Evolutionary conservation across 2,797 vertebrate genomes (phyloP).

Genomic region (Acrocephalus scirpaceus): DNA sequence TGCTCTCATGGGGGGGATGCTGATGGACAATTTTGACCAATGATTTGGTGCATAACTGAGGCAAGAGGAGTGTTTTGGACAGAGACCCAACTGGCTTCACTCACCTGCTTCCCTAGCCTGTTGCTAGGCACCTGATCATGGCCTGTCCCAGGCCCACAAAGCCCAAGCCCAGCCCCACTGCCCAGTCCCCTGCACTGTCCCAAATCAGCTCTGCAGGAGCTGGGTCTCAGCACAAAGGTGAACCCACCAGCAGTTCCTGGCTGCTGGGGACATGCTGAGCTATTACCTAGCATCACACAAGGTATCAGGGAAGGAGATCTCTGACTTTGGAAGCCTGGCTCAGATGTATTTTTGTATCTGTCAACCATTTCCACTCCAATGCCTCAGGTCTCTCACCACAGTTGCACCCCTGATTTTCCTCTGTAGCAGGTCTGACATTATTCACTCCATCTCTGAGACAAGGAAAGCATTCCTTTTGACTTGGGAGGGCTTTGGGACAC

Average conservation of each 20-base stretch:
- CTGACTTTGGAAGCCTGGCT: neutral
- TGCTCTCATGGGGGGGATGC: accelerated
- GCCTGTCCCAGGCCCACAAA: neutral
- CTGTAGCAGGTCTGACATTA: neutral
- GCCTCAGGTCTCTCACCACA: neutral
- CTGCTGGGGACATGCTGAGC: neutral
- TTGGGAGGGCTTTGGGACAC: neutral
- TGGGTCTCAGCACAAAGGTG: neutral
- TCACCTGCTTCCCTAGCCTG: neutral
- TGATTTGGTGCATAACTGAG: neutral
- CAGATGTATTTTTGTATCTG: neutral
- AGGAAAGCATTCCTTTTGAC: neutral
- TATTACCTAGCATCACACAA: neutral
- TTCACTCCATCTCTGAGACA: neutral
- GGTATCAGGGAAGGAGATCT: neutral
- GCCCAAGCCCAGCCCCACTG: no score
- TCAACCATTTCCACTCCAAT: neutral
- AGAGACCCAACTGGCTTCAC: neutral
- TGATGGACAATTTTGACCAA: neutral
- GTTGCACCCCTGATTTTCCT: neutral
- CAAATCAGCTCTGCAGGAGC: neutral
- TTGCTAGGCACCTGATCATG: neutral
- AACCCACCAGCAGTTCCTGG: neutral
- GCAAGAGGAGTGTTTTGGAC: neutral
- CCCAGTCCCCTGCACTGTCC: neutral